Evolutionary conservation across 2,797 vertebrate genomes (phyloP), one percentile per base, ranked within the genome.

Genomic region (Melanotaenia nigrans): DNA sequence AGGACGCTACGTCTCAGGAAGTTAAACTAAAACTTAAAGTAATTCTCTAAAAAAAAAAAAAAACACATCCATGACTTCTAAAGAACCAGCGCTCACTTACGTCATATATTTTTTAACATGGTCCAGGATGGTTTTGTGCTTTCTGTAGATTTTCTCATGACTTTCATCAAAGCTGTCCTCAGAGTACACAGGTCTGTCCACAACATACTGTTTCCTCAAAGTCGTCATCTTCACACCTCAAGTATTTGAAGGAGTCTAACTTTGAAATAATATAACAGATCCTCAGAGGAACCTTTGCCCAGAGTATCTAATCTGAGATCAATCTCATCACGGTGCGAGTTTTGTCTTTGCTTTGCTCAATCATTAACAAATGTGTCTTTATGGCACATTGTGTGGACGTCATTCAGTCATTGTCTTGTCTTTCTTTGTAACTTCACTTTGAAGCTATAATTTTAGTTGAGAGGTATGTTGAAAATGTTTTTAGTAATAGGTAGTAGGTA

Each of bases 181-280:
- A 0, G 96, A 96, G 75, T 95, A 97, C 24, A 96, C 88, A 0
- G 90, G 88, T 75, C 96, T 92, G 79, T 89, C 66, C 75, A 97
- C 91, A 45, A 92, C 35, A 20, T 96, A 97, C 32, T 90, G 94
- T 73, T 90, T 95, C 22, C 94, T 94, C 5, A 91, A 70, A 49
- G 92, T 85, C 68, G 90, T 93, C 73, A 95, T 94, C 91, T 8
- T 86, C n/a, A 61, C 69, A 30, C 53, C 9, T n/a, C 6, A 33
- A 6, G 56, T 22, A 25, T 51, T 6, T 0, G 2, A 25, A 53
- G 1, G 4, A 28, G 14, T 45, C 18, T 0, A 25, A 47, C 40
- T 10, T 33, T 5, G 12, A 38, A 7, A 8, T 28, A 18, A 58
- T 12, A 18, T 4, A 1, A 63, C 18, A 54, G 20, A 45, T n/a